Conservation (phyloP, 2,797 vertebrate genomes). For the Premnoplex brunnescens region DNA sequence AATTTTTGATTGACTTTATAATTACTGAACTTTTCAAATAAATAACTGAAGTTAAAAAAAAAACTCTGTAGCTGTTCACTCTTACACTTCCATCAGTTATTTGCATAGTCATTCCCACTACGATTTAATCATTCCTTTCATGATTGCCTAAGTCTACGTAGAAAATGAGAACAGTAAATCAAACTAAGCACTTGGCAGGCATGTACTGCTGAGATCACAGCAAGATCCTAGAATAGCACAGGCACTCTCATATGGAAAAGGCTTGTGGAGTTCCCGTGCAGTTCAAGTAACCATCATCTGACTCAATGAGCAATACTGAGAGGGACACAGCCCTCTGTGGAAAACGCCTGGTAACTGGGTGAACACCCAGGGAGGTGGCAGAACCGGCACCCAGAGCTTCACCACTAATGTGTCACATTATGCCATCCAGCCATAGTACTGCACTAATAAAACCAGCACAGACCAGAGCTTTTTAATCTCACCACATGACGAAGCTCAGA, state of each 20-base stretch:
- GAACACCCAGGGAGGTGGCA: background rate
- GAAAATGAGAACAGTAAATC: constrained; percentile 37
- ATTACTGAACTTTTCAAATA: background rate
- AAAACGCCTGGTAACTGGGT: background rate
- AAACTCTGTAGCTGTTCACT: background rate
- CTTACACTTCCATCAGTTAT: background rate
- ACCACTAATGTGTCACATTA: background rate
- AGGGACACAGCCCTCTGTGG: background rate
- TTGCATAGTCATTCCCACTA: constrained; percentile 23
- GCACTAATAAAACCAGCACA: background rate
- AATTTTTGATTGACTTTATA: background rate
- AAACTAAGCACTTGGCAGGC: constrained; percentile 33
- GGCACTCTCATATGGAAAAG: background rate
- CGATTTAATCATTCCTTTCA: constrained; percentile 17
- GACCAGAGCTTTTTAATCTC: background rate
- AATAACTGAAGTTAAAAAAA: background rate
- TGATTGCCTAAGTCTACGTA: background rate
- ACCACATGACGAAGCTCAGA: background rate
- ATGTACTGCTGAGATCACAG: constrained; percentile 12
- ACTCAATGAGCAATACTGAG: constrained; percentile 13
- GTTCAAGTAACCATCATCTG: constrained; percentile 31
- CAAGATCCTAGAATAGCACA: constrained; percentile 16
- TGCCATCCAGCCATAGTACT: background rate
- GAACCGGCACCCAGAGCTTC: background rate
- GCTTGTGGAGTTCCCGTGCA: background rate